Percentiles rank a stretch among this genome's conserved stretches.
phyloP scores from a whole-genome alignment of 1,140 invertebrate genomes.

The Drosophila santomea region DNA sequence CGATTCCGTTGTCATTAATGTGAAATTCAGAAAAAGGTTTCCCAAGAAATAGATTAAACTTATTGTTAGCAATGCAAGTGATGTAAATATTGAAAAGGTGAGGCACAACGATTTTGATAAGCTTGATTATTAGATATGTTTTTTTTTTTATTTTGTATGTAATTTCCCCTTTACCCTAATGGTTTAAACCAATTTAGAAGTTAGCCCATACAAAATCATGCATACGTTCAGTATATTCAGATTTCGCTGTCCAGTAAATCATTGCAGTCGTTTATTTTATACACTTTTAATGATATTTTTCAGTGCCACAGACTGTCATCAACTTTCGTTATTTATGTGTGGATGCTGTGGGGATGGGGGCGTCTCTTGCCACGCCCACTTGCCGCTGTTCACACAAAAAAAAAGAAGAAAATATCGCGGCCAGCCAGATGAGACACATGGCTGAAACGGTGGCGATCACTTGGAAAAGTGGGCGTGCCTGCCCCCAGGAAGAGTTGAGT shows the following conservation, averaged over 20 bases:
- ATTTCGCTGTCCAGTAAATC: conserved; percentile 59
- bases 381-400: conserved; percentile 33
- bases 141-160: too few relatives aligned
- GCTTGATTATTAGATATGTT: neutral
- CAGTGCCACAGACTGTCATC: conserved; percentile 63
- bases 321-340: conserved; percentile 70
- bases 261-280: conserved; percentile 69
- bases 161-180: too few relatives aligned
- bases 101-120: neutral
- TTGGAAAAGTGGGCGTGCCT: conserved; percentile 63
- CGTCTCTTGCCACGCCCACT: conserved; percentile 60
- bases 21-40: conserved; percentile 6
- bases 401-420: neutral
- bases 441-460: conserved; percentile 53
- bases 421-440: conserved; percentile 33
- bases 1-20: conserved; percentile 27
- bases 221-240: conserved; percentile 44
- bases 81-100: conserved; percentile 17
- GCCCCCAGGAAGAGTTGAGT: conserved; percentile 68
- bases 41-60: conserved; percentile 11
- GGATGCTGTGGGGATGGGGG: conserved; percentile 18
- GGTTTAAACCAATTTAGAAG: too few relatives aligned
- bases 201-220: conserved; percentile 18
- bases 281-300: conserved; percentile 69
- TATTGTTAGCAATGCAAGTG: neutral